Evolutionary conservation across 2,888 invertebrate species (phyloP).

Genomic region (Emmelina monodactyla): DNA sequence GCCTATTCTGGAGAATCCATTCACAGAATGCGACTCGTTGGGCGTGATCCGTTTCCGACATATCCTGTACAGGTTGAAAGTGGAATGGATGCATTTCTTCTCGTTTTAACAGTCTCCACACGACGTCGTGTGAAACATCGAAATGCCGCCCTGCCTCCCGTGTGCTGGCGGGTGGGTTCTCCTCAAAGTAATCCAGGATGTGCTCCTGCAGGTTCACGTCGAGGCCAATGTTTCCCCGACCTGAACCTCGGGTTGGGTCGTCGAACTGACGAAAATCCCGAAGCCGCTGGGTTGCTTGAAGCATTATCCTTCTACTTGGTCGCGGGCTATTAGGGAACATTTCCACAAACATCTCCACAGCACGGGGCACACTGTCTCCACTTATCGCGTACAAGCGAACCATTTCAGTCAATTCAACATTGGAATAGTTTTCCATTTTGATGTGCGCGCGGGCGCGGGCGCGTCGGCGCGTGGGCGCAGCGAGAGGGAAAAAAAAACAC

Average conservation of each 20-base stretch:
- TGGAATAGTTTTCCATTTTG: too few relatives aligned
- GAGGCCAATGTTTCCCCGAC: constrained; percentile 4
- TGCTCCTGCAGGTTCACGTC: constrained; percentile 3
- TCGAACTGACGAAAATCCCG: constrained; percentile 7
- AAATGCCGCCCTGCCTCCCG: not conserved
- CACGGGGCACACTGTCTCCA: too few relatives aligned
- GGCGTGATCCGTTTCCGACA: not conserved
- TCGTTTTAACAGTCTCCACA: not conserved
- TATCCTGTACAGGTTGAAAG: constrained; percentile 1
- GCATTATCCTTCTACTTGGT: not conserved
- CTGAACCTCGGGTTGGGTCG: constrained; percentile 6
- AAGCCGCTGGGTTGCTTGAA: constrained; percentile 3
- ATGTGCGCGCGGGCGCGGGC: too few relatives aligned
- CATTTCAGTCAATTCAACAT: too few relatives aligned
- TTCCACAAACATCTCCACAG: not conserved
- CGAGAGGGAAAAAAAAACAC: too few relatives aligned
- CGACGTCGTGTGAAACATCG: not conserved
- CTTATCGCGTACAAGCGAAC: too few relatives aligned
- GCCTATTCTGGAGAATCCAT: not conserved
- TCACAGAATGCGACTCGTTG: not conserved
- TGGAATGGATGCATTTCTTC: not conserved
- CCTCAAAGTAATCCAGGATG: constrained; percentile 8
- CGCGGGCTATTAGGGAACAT: not conserved
- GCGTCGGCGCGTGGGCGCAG: too few relatives aligned
- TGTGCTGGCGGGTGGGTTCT: constrained; percentile 9